phyloP scores from a whole-genome alignment of 2,113 vertebrate species.

The Larimichthys crocea region DNA sequence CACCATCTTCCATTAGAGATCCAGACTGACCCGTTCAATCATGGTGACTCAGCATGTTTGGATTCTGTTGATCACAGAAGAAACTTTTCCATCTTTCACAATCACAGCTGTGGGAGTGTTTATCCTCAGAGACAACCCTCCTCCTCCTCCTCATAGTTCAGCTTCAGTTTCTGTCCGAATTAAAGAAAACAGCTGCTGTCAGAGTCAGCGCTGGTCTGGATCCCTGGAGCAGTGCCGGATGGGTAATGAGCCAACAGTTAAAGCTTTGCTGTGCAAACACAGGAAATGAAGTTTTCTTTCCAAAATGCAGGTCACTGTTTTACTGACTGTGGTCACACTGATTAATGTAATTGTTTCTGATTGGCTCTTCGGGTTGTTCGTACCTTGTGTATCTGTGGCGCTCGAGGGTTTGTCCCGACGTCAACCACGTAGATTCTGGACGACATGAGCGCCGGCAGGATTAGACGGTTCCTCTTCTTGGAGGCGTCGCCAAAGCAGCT shows the following conservation, averaged over 20 bases:
- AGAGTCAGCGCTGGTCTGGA: not conserved
- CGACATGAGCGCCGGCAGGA: constrained; percentile 91
- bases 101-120: constrained; percentile 12
- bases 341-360: no score
- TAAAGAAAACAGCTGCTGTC: not conserved
- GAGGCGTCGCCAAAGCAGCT: constrained; percentile 90
- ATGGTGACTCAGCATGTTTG: constrained; percentile 5
- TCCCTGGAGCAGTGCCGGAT: not conserved
- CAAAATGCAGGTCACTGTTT: not conserved
- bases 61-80: not conserved
- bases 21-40: not conserved
- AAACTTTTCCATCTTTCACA: not conserved
- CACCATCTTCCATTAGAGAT: not conserved
- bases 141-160: not conserved
- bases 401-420: constrained; percentile 82
- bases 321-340: no score
- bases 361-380: accelerated
- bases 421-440: constrained; percentile 93
- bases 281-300: not conserved
- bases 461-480: constrained; percentile 86
- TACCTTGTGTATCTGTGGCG: constrained; percentile 89
- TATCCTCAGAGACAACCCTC: constrained; percentile 13
- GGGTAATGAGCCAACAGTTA: not conserved
- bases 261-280: not conserved
- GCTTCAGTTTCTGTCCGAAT: not conserved